A percentile compares a stretch with the other conserved stretches of the same genome.
These are phyloP conservation scores for Zaprionus taronus DNA, from an alignment of 1,140 invertebrate genomes.

Conservation along the genomic window DNA sequence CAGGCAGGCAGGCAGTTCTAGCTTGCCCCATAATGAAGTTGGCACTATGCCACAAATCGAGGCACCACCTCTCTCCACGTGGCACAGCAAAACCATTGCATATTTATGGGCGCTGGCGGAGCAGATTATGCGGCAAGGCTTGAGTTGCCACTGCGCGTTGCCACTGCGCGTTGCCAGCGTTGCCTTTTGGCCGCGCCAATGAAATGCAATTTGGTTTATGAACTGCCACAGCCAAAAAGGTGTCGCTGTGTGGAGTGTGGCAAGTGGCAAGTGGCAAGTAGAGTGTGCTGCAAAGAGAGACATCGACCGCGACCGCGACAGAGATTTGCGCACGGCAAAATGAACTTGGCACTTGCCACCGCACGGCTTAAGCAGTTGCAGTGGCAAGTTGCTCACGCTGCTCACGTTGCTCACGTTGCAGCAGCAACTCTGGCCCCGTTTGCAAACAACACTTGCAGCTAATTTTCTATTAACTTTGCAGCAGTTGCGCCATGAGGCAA, in stretches of 20 bases:
- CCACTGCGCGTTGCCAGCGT: slow-evolving; percentile 64
- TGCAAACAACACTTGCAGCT: slow-evolving; percentile 52
- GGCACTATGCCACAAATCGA: slow-evolving; percentile 42
- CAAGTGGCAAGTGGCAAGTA: background rate
- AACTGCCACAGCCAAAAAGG: slow-evolving; percentile 51
- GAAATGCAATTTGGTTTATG: slow-evolving; percentile 82
- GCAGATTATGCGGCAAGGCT: slow-evolving; percentile 80
- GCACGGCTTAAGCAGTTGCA: slow-evolving; percentile 2
- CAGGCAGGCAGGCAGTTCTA: background rate
- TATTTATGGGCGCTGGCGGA: slow-evolving; percentile 72
- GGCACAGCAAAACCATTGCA: slow-evolving; percentile 68
- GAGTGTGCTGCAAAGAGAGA: background rate
- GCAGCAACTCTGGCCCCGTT: background rate
- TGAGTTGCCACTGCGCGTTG: slow-evolving; percentile 58
- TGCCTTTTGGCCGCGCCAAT: slow-evolving; percentile 43
- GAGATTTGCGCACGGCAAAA: slow-evolving; percentile 66
- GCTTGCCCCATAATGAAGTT: slow-evolving; percentile 61
- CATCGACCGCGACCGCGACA: slow-evolving; percentile 35
- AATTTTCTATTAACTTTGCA: slow-evolving; percentile 55
- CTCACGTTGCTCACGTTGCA: background rate
- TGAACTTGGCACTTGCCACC: slow-evolving; percentile 63
- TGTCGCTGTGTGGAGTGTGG: slow-evolving; percentile 3
- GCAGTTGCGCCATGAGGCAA: slow-evolving; percentile 23
- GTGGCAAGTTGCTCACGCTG: slow-evolving; percentile 11
- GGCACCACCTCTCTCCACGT: slow-evolving; percentile 20